phyloP scores from a whole-genome alignment of 2,113 vertebrate genomes.

The Ascaphus truei region DNA sequence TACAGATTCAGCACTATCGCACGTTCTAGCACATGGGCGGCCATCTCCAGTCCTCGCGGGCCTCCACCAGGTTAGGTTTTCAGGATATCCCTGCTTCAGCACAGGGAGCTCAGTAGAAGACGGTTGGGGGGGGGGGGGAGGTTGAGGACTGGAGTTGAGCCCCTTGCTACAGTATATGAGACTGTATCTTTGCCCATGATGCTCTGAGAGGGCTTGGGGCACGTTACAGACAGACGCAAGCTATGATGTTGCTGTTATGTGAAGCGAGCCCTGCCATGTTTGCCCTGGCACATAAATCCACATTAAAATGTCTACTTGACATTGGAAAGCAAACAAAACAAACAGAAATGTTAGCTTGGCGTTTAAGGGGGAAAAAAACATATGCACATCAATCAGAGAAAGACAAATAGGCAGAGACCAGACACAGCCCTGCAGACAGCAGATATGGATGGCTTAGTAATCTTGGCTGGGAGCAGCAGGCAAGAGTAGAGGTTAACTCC shows the following conservation, averaged over 20 bases:
- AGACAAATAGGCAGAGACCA: slow-evolving; percentile 4
- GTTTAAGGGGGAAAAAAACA: background rate
- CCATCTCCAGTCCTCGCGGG: too few species aligned
- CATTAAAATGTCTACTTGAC: slow-evolving; percentile 13
- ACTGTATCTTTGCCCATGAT: too few species aligned
- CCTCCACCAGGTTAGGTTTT: too few species aligned
- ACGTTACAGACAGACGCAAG: background rate
- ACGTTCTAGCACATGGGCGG: too few species aligned
- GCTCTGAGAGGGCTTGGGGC: too few species aligned
- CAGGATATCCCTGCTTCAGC: too few species aligned
- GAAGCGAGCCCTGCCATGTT: background rate
- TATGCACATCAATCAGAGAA: slow-evolving; percentile 15
- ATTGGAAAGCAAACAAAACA: slow-evolving; percentile 23
- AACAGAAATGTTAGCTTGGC: slow-evolving; percentile 25
- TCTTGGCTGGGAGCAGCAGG: background rate
- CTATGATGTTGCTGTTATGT: background rate
- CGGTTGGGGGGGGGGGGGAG: too few species aligned
- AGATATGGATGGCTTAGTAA: background rate
- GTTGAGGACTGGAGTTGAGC: too few species aligned
- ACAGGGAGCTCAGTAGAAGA: too few species aligned
- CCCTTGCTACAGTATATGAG: too few species aligned
- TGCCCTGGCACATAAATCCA: slow-evolving; percentile 1
- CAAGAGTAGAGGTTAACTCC: background rate
- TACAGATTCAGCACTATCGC: too few species aligned
- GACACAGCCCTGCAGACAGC: background rate